A percentile compares a stretch with the other conserved stretches of the same genome.
These are phyloP conservation scores for Pterocles gutturalis DNA, from an alignment of 2,113 vertebrate genomes.

Conservation along the genomic window DNA sequence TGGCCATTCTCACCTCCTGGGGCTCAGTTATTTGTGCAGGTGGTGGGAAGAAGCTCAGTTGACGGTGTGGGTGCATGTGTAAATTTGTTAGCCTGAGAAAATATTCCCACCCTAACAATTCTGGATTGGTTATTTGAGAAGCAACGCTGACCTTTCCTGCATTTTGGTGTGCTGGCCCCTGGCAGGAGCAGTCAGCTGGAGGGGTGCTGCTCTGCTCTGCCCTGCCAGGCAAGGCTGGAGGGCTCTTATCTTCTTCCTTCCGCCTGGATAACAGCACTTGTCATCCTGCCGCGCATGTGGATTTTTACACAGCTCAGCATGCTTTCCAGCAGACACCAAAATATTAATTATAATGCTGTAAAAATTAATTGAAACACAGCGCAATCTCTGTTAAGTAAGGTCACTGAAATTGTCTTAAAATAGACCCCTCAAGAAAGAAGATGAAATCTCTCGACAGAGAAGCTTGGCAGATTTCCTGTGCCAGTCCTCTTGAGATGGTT, in stretches of 20 bases:
- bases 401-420: conserved; percentile 60
- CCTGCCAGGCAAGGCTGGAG: conserved; percentile 20
- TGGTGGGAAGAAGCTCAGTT: not conserved
- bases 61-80: not conserved
- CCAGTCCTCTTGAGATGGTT: conserved; percentile 50
- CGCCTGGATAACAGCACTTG: not conserved
- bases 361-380: conserved; percentile 69
- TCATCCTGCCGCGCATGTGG: not conserved
- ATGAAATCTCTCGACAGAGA: conserved; percentile 39
- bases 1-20: not conserved
- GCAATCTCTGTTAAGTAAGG: conserved; percentile 62
- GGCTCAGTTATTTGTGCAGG: not conserved
- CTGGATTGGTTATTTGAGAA: not conserved
- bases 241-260: conserved; percentile 48
- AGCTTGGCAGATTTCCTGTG: conserved; percentile 56
- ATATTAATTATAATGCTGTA: conserved; percentile 69
- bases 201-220: not conserved
- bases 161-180: accelerated
- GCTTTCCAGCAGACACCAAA: conserved; percentile 62
- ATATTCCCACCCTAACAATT: accelerated
- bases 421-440: conserved; percentile 35
- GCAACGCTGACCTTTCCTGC: accelerated
- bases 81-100: not conserved
- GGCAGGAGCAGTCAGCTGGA: not conserved
- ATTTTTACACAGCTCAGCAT: conserved; percentile 43